Evolutionary conservation across 1,140 invertebrate genomes (phyloP).

Genomic region (honey bee (Apis mellifera)): Amel_HAv3.1 CM009943.2:8149501-8150000

Average conservation of each 20-base stretch:
- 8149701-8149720: not conserved
- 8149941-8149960: constrained; percentile 69
- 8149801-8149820: constrained; percentile 23
- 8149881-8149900: constrained; percentile 13
- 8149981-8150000: constrained; percentile 70
- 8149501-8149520: no score
- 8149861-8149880: constrained; percentile 13
- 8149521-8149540: no score
- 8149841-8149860: constrained; percentile 36
- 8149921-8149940: constrained; percentile 63
- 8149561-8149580: no score
- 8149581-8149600: no score
- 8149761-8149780: not conserved
- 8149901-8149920: constrained; percentile 62
- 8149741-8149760: constrained; percentile 1
- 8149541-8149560: no score
- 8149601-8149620: no score
- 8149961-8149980: constrained; percentile 74
- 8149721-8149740: not conserved
- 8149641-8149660: no score
- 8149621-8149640: not conserved
- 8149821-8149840: constrained; percentile 21
- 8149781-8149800: constrained; percentile 28
- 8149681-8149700: not conserved
- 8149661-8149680: not conserved